Evolutionary conservation across 1,140 invertebrate genomes (phyloP).

Genomic region (Bombus impatiens): DNA sequence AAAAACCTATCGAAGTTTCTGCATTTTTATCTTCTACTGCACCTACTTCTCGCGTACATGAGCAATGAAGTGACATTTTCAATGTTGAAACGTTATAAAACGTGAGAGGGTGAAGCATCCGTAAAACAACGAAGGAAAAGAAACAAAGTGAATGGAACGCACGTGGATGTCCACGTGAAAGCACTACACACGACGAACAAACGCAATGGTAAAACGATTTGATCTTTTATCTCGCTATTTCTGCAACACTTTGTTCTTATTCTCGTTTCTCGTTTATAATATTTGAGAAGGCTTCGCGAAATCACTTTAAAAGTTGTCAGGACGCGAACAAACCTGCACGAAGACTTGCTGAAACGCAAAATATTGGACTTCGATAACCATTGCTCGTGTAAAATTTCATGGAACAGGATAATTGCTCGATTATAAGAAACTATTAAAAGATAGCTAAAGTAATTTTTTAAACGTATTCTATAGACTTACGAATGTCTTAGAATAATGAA

Average conservation of each 20-base stretch:
- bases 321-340: background rate
- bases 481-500: no score
- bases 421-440: background rate
- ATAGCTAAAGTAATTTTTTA: no score
- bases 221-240: no score
- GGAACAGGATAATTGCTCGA: background rate
- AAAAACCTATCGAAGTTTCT: background rate
- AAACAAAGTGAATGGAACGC: conserved; percentile 14
- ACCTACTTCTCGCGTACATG: no score
- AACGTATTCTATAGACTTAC: no score
- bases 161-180: conserved; percentile 61
- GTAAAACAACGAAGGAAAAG: background rate
- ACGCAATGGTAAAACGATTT: background rate
- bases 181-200: conserved; percentile 9
- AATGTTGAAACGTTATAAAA: background rate
- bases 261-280: background rate
- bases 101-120: no score
- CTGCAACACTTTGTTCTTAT: no score
- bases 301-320: background rate
- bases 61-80: background rate
- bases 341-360: background rate
- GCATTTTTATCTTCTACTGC: background rate
- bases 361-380: background rate
- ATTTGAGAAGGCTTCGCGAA: background rate
- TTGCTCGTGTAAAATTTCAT: background rate